phyloP scores from a whole-genome alignment of 2,113 vertebrate species.

The Pangasianodon hypophthalmus region DNA sequence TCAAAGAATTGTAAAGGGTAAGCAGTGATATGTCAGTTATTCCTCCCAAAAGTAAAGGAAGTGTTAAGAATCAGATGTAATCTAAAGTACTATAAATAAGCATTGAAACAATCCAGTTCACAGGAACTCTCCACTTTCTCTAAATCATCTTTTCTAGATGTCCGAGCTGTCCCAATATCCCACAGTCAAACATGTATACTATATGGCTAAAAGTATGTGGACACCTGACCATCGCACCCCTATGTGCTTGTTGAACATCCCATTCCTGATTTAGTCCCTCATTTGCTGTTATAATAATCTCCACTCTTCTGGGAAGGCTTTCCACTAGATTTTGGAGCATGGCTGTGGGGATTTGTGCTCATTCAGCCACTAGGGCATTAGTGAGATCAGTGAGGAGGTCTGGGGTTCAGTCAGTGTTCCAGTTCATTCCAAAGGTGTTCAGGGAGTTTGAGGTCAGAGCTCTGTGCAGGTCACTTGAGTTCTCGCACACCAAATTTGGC shows the following conservation, averaged over 20 bases:
- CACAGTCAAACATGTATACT: neutral
- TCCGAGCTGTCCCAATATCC: neutral
- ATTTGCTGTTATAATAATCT: neutral
- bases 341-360: neutral
- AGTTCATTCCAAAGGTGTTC: neutral
- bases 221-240: neutral
- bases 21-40: too few relatives aligned
- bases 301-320: neutral
- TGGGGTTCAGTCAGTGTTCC: neutral
- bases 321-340: neutral
- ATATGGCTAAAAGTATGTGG: neutral
- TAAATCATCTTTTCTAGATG: neutral
- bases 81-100: neutral
- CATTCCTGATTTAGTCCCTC: neutral
- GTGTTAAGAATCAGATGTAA: constrained; percentile 1
- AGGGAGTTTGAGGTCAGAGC: neutral
- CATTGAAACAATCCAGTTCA: neutral
- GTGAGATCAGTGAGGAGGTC: neutral
- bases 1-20: neutral
- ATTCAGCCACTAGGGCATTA: neutral
- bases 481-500: too few relatives aligned
- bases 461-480: neutral
- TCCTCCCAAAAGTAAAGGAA: neutral
- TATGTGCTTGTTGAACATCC: neutral
- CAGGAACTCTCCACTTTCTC: neutral